Evolutionary conservation across 2,113 vertebrate species (phyloP).

Genomic region (Ptilorrhoa leucosticta): DNA sequence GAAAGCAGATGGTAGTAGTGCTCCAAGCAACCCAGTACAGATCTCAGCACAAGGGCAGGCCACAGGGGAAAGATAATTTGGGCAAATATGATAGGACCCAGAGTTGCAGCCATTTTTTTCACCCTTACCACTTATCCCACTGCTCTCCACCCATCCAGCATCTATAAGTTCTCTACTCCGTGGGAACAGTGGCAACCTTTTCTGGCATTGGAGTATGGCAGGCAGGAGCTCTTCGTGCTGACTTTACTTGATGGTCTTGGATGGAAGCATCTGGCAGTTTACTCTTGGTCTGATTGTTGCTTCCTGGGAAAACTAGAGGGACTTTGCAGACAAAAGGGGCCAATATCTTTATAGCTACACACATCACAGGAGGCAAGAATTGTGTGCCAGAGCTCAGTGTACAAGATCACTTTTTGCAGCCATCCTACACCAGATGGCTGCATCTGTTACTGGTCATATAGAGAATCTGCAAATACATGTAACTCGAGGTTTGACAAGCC

Average conservation of each 20-base stretch:
- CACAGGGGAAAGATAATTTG: neutral
- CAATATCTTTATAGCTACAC: neutral
- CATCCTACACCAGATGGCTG: neutral
- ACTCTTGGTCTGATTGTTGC: neutral
- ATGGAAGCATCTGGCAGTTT: neutral
- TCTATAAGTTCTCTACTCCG: neutral
- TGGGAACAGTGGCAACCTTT: neutral
- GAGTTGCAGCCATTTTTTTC: neutral
- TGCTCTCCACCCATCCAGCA: neutral
- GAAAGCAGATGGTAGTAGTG: neutral
- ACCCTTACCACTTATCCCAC: neutral
- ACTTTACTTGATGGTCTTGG: neutral
- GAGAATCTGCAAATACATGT: neutral
- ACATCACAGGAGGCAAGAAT: neutral
- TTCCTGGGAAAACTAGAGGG: neutral
- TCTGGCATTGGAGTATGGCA: neutral
- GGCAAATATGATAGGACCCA: neutral
- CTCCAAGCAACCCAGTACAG: neutral
- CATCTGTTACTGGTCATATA: neutral
- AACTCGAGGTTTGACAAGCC: neutral
- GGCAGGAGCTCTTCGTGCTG: neutral
- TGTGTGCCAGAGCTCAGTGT: neutral
- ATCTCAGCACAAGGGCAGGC: neutral
- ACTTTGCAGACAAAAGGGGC: neutral
- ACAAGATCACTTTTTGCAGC: neutral